Base-by-base conservation (phyloP, 2,888 invertebrate genomes). In the Panzeria rudis region DNA sequence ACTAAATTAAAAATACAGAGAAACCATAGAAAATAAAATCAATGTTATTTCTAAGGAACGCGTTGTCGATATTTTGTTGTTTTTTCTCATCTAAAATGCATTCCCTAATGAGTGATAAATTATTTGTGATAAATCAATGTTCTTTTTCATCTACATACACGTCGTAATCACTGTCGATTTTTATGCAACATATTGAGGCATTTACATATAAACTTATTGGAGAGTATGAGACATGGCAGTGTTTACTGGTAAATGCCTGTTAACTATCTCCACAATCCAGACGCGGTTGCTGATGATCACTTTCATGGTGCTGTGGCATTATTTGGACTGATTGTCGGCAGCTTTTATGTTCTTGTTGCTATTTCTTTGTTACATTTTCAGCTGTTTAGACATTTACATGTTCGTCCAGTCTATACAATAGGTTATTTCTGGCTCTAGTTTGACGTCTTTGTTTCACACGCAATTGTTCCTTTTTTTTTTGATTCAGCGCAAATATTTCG, bases 51-150 rank as follows among this genome's bases (percentile, higher is more conserved):
- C n/a, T 41, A 5, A 69, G 32, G 35, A 71, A 69, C 17, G 20
- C 41, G 50, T 50, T 38, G 59, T 38, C 20, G n/a, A 54, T 64
- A 52, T 54, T 64, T 54, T 56, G 9, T 61, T 61, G 20, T 64
- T 64, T 5, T 23, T 68, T 77, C 76, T 82, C 76, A 69, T 81
- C 78, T 79, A 72, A 85, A 87, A 88, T 86, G 86, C 86, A 86
- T 84, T 87, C 87, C 88, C 88, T 89, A 89, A 89, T 89, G 89
- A 89, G 89, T 89, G 89, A 89, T 89, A 89, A 89, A 89, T 88
- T 87, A 87, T 88, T 88, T 88, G 88, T 87, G 86, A 88, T 89
- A 88, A 89, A 89, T 89, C 89, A 89, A 86, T 88, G 89, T 87
- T 87, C 80, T 29, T 54, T 62, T 79, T 23, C 69, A 75, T 78